phyloP scores from a whole-genome alignment of 2,797 vertebrate genomes.

The Danio aesculapii region DNA sequence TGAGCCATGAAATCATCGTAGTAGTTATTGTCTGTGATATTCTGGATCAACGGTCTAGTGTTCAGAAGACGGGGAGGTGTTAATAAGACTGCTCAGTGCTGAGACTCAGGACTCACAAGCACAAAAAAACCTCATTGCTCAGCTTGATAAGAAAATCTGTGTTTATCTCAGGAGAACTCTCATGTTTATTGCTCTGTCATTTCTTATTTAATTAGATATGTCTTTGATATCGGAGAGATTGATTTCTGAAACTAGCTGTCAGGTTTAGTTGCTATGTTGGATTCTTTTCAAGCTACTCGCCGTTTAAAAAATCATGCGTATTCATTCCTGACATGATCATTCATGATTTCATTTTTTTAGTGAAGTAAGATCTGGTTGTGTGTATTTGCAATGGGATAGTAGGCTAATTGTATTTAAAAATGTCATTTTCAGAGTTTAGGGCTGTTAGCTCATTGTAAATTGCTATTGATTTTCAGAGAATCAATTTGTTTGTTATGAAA shows the following conservation, averaged over 20 bases:
- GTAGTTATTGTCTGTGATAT: background rate
- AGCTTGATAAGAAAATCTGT: constrained; percentile 32
- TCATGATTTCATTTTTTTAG: constrained; percentile 16
- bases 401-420: background rate
- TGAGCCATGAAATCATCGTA: constrained; percentile 15
- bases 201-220: constrained; percentile 18
- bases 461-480: constrained; percentile 27
- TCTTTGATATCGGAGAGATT: constrained; percentile 24
- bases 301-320: constrained; percentile 16
- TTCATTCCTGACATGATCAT: background rate
- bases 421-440: constrained; percentile 22
- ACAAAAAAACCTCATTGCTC: constrained; percentile 34
- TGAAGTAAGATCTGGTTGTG: constrained; percentile 15
- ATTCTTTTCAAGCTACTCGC: background rate
- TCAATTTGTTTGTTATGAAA: constrained; percentile 48
- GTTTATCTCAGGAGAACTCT: constrained; percentile 54
- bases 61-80: constrained; percentile 16
- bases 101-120: constrained; percentile 50
- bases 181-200: background rate
- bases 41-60: background rate
- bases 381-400: constrained; percentile 10
- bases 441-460: constrained; percentile 7
- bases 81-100: constrained; percentile 32
- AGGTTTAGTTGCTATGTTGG: constrained; percentile 6
- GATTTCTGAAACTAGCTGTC: background rate